Base-by-base conservation (phyloP, 2,113 vertebrate species). In the Oryzias curvinotus region DNA sequence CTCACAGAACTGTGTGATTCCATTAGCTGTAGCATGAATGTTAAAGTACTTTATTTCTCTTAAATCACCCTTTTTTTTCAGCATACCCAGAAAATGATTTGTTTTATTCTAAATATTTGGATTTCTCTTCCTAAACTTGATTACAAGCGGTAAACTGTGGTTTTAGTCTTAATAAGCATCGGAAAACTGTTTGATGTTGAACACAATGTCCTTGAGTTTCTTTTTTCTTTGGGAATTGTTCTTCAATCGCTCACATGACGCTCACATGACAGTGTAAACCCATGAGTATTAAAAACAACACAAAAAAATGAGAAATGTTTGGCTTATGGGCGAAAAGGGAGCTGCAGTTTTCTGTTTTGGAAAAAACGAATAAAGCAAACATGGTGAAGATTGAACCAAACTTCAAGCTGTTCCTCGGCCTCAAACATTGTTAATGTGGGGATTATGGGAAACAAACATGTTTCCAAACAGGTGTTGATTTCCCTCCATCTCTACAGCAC, bases 391-490 rank as follows among this genome's bases (percentile, higher is more conserved):
- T 36, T 36, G 10, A 10, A 36, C 10, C 36, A 36, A 36, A 12
- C 8, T 36, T 36, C 36, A 12, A 36, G 36, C 36, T 36, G 36
- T 36, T 36, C 36, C 8, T 36, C 8, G 12, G 36, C 36, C 36
- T 36, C 12, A 36, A 36, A 36, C 36, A 36, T 36, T 36, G 12
- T 36, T 36, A 13, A 36, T 12, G 8, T 36, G 36, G 36, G 41
- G 15, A 17, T 63, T 57, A 59, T 55, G 8, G 42, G 42, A 13
- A 1, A 26, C 46, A 59, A 65, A 72, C 28, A 4, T 61, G 67
- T 75, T 71, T 76, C 53, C 23, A 59, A 64, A n/a, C 77, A 79
- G 72, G 69, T 80, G 80, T 75, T 74, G 68, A 83, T 77, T 74
- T 73, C 46, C 65, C 36, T 23, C 44, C 70, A 57, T 68, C 60